phyloP scores from a whole-genome alignment of 2,888 invertebrate genomes.

The Archips crataeganus region DNA sequence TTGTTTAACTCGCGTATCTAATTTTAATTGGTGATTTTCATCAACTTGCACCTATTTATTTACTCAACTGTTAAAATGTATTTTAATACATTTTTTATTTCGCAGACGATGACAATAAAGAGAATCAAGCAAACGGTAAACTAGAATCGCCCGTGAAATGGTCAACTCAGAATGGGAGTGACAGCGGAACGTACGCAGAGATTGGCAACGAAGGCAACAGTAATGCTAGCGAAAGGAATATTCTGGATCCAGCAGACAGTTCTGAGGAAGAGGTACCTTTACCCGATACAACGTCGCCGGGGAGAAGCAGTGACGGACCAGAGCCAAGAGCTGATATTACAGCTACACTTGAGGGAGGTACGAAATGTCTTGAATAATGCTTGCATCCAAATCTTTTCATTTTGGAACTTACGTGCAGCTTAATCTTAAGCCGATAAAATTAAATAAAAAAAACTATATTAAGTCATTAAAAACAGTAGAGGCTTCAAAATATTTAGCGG shows the following conservation, averaged over 20 bases:
- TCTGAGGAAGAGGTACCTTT: slow-evolving; percentile 81
- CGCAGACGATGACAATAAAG: slow-evolving; percentile 81
- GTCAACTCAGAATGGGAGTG: slow-evolving; percentile 80
- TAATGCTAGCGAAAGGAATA: slow-evolving; percentile 77
- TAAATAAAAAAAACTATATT: too few relatives aligned
- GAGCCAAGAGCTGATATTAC: slow-evolving; percentile 81
- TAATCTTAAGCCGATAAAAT: too few relatives aligned
- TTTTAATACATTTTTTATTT: slow-evolving; percentile 23
- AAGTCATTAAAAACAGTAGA: background rate
- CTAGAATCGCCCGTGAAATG: slow-evolving; percentile 80
- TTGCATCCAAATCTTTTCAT: too few relatives aligned
- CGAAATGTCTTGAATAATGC: background rate
- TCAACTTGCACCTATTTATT: background rate
- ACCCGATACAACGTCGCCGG: slow-evolving; percentile 80
- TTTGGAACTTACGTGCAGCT: too few relatives aligned
- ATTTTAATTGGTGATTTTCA: background rate
- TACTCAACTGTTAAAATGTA: background rate
- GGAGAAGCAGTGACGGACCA: slow-evolving; percentile 80
- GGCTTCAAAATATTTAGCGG: background rate
- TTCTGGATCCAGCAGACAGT: slow-evolving; percentile 80
- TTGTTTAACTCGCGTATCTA: slow-evolving; percentile 10
- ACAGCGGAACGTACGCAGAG: slow-evolving; percentile 83
- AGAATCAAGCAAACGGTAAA: slow-evolving; percentile 81
- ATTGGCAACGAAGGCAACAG: slow-evolving; percentile 79
- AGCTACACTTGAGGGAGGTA: slow-evolving; percentile 78